Conservation (phyloP, 2,797 vertebrate genomes). For the Sebastes cheni region DNA sequence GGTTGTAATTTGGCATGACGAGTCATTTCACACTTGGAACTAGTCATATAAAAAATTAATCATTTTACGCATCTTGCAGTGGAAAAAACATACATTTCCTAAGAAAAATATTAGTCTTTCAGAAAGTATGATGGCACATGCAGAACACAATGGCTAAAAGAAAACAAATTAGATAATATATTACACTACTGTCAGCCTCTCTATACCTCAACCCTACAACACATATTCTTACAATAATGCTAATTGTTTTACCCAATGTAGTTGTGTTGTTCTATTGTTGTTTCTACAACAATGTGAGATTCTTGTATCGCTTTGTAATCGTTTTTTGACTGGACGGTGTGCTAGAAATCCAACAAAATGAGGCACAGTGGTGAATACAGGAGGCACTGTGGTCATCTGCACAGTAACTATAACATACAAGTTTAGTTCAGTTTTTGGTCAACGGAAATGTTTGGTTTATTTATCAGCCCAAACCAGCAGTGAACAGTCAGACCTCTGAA, state of each 20-base stretch:
- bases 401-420: constrained; percentile 1
- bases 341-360: not conserved
- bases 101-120: not conserved
- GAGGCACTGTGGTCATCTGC: constrained; percentile 45
- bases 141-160: not conserved
- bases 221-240: not conserved
- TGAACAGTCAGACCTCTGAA: not conserved
- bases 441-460: not conserved
- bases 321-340: not conserved
- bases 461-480: not conserved
- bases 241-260: not conserved
- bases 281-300: not conserved
- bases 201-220: not conserved
- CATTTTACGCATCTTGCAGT: not conserved
- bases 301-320: not conserved
- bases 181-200: not conserved
- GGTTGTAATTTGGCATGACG: not conserved
- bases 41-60: not conserved
- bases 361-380: constrained; percentile 55
- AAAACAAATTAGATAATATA: not conserved
- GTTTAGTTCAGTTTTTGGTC: constrained; percentile 20
- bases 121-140: not conserved
- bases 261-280: not conserved
- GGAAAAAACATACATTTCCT: not conserved
- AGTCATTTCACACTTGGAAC: not conserved